A percentile compares a stretch with the other conserved stretches of the same genome.
Evolutionary conservation across 2,113 vertebrate species (phyloP).

Genomic region (Ploceus nigricollis): DNA sequence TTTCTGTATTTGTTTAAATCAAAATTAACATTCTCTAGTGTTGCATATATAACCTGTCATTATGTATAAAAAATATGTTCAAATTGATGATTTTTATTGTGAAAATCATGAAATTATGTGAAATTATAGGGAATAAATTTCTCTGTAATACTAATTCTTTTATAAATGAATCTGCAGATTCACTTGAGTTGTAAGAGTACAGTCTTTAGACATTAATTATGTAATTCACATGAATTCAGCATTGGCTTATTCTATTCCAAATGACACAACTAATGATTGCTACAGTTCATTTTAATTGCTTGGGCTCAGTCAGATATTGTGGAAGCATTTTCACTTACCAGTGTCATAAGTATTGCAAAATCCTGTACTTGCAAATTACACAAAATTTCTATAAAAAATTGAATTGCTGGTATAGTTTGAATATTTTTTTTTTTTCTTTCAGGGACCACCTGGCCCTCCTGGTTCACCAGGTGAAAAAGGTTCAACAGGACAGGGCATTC

Average conservation of each 20-base stretch:
- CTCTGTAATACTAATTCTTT: not conserved
- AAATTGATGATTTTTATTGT: not conserved
- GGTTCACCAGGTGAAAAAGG: constrained; percentile 81
- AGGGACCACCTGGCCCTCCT: constrained; percentile 78
- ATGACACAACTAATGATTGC: not conserved
- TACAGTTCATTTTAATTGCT: not conserved
- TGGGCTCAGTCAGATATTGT: not conserved
- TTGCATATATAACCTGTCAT: not conserved
- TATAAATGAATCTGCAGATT: not conserved
- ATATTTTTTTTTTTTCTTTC: not conserved
- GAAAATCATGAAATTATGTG: not conserved
- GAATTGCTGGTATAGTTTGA: not conserved
- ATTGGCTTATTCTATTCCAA: not conserved
- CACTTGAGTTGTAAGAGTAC: not conserved
- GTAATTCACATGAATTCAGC: not conserved
- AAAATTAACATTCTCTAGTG: not conserved
- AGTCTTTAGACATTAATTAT: not conserved
- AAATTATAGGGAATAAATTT: not conserved
- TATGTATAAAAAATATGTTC: not conserved
- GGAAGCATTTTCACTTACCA: not conserved
- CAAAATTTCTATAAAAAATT: not conserved
- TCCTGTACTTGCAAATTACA: not conserved
- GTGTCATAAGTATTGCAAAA: not conserved
- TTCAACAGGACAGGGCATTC: constrained; percentile 78
- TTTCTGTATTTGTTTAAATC: not conserved